Base-by-base conservation (phyloP, 2,797 vertebrate species). In the Astyanax mexicanus region DNA sequence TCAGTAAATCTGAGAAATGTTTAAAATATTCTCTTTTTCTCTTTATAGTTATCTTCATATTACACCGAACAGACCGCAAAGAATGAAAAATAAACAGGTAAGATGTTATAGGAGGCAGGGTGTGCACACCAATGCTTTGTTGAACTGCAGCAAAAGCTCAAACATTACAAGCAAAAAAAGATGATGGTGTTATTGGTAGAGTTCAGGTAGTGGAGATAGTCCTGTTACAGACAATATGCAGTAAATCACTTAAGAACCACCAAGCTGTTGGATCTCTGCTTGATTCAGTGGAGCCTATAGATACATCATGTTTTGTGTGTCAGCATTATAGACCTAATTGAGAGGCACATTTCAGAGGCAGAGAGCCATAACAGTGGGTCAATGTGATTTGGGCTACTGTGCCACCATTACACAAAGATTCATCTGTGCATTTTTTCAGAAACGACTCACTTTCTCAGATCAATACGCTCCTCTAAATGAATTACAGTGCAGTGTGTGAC, bases 41-140 rank as follows among this genome's bases (percentile, higher is more conserved):
- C 42, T 88, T 80, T 61, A 55, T 85, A 95, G 93, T 80, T 95
- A 93, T 72, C 79, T 47, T 83, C 84, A 90, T 60, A 94, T 88
- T 84, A 82, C 86, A 83, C 79, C 85, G 80, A 89, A 91, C 85
- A 95, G 89, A 80, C 90, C 92, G 60, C 32, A 83, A 37, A 88
- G 75, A 62, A 92, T 87, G 85, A 92, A 83, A 75, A 86, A 78
- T 72, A 84, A 92, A 83, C 86, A 83, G 79, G 87, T 93, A 91
- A 90, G 86, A 89, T 51, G 57, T 69, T 35, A 62, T 12, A 21
- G 60, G 13, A 55, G 12, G 2, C 45, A 52, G 17, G 25, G 23
- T n/a, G 35, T 25, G 23, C 10, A 45, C 19, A 60, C 37, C 49
- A 75, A 27, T 60, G 17, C 47, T 29, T 27, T 19, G n/a, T 10